phyloP scores from a whole-genome alignment of 2,888 invertebrate genomes.

The Sphinx pinastri region DNA sequence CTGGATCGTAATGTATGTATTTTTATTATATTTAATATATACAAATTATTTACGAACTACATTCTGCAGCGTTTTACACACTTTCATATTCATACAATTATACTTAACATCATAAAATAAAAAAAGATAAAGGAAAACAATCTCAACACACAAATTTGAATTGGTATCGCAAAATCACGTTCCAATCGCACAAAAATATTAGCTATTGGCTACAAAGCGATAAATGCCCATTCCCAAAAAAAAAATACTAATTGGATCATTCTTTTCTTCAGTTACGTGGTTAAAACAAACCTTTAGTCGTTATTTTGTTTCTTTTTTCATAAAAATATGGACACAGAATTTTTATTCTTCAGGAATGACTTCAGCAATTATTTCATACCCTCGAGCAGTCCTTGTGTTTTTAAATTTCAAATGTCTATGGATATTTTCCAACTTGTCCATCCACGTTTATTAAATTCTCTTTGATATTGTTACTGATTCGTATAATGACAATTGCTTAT shows the following conservation, averaged over 20 bases:
- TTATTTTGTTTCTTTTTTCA: constrained; percentile 16
- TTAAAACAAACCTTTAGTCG: constrained; percentile 13
- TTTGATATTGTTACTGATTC: constrained; percentile 8
- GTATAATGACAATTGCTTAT: background rate
- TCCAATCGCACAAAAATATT: background rate
- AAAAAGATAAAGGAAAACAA: background rate
- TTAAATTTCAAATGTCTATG: constrained; percentile 3
- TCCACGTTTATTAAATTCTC: background rate
- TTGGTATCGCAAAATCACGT: background rate
- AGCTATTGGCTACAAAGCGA: no score
- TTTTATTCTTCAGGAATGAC: constrained; percentile 7
- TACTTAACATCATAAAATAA: background rate
- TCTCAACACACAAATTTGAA: background rate
- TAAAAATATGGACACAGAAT: constrained; percentile 6
- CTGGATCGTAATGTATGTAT: background rate
- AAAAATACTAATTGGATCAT: constrained; percentile 15
- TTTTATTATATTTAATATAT: background rate
- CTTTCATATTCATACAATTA: no score
- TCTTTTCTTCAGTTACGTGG: constrained; percentile 3
- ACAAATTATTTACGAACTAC: no score
- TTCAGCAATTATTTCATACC: constrained; percentile 23
- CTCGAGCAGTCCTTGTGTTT: constrained; percentile 5
- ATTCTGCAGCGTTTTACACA: no score
- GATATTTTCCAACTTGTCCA: constrained; percentile 12
- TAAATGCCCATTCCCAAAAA: background rate